phyloP scores from a whole-genome alignment of 2,113 vertebrate species.

The Hydrochoerus hydrochaeris region DNA sequence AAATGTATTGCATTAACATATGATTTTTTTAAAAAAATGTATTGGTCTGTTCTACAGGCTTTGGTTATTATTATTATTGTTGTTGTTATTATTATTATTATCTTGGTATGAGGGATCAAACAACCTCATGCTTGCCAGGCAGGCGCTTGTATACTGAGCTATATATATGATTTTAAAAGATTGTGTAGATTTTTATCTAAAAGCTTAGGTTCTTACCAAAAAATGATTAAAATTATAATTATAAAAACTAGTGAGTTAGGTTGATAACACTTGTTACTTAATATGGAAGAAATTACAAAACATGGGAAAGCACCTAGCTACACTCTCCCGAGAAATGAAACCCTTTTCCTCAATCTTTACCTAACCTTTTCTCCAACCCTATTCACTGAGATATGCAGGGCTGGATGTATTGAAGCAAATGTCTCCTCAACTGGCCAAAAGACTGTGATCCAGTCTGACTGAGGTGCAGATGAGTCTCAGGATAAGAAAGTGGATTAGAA shows the following conservation, averaged over 20 bases:
- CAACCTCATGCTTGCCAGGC: too few species aligned
- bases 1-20: not conserved
- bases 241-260: not conserved
- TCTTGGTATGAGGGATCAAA: too few species aligned
- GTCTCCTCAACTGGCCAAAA: not conserved
- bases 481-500: not conserved
- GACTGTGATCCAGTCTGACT: not conserved
- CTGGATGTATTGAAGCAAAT: not conserved
- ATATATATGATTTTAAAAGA: not conserved
- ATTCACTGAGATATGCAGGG: not conserved
- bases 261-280: not conserved
- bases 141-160: too few species aligned
- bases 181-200: not conserved
- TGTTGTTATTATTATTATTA: too few species aligned
- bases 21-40: too few species aligned
- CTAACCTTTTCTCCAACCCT: not conserved
- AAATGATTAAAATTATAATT: not conserved
- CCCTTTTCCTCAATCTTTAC: not conserved
- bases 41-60: too few species aligned
- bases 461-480: not conserved
- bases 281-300: not conserved
- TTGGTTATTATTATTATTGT: too few species aligned
- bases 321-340: not conserved
- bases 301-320: too few species aligned
- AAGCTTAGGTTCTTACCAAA: not conserved